phyloP scores from a whole-genome alignment of 1,140 invertebrate genomes.

The Chionoecetes opilio region DNA sequence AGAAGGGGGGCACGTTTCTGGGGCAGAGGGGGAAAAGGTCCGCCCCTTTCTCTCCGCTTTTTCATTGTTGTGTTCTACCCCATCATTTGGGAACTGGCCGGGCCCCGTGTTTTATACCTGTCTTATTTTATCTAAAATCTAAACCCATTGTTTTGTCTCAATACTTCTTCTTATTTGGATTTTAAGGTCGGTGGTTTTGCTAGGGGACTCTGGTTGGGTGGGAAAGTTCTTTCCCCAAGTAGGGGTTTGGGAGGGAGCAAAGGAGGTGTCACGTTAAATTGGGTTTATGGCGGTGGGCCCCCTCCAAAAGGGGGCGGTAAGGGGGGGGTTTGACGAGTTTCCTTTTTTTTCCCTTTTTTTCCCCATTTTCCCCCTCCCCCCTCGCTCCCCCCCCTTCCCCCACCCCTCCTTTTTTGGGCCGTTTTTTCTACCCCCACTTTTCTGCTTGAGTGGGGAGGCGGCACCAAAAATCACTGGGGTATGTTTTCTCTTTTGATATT shows the following conservation, averaged over 20 bases:
- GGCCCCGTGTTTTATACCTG: slow-evolving; percentile 80
- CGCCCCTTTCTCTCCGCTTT: too few relatives aligned
- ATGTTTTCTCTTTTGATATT: slow-evolving; percentile 82
- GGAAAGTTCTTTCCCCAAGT: too few relatives aligned
- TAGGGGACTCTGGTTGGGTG: slow-evolving; percentile 63
- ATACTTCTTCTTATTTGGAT: slow-evolving; percentile 80
- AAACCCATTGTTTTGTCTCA: slow-evolving; percentile 77
- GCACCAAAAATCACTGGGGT: slow-evolving; percentile 80
- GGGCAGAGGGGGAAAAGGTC: slow-evolving; percentile 78
- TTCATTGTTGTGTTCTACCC: slow-evolving; percentile 78
- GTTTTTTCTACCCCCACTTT: slow-evolving; percentile 77
- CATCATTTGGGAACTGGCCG: slow-evolving; percentile 73
- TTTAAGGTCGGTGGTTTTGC: slow-evolving; percentile 69
- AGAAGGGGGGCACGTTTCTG: slow-evolving; percentile 75
- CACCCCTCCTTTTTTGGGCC: slow-evolving; percentile 83
- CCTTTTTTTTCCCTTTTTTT: too few relatives aligned
- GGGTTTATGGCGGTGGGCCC: slow-evolving; percentile 79
- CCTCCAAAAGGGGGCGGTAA: slow-evolving; percentile 64
- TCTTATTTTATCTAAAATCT: slow-evolving; percentile 80
- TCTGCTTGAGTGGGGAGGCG: slow-evolving; percentile 82
- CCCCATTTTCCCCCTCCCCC: too few relatives aligned
- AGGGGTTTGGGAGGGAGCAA: slow-evolving; percentile 81
- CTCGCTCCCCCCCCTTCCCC: slow-evolving; percentile 68
- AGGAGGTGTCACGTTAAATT: slow-evolving; percentile 81
- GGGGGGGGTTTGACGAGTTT: slow-evolving; percentile 70